Evolutionary conservation across 1,140 invertebrate species (phyloP).

Genomic region (Branchinecta lynchi): DNA sequence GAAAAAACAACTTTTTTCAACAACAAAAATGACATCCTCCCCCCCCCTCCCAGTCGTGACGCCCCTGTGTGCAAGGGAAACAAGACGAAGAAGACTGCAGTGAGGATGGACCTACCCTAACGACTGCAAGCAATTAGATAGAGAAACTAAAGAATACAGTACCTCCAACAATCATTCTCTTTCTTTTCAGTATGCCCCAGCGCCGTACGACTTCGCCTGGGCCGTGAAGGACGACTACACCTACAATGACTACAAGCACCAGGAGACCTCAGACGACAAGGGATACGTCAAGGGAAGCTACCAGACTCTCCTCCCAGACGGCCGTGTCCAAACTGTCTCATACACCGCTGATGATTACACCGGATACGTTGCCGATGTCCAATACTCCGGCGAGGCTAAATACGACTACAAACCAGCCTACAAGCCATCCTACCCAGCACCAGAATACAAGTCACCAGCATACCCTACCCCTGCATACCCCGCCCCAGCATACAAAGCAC

Average conservation of each 20-base stretch:
- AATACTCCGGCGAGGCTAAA: slow-evolving; percentile 22
- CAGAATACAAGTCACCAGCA: slow-evolving; percentile 17
- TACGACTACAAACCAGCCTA: slow-evolving; percentile 21
- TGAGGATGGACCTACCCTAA: no score
- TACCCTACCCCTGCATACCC: slow-evolving; percentile 15
- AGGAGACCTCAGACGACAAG: slow-evolving; percentile 45
- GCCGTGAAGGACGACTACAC: slow-evolving; percentile 46
- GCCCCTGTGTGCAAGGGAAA: no score
- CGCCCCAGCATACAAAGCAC: slow-evolving; percentile 16
- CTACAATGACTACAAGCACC: slow-evolving; percentile 55
- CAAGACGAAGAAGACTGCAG: no score
- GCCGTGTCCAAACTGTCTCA: slow-evolving; percentile 31
- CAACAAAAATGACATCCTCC: no score
- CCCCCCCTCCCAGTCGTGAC: no score
- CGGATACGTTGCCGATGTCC: slow-evolving; percentile 24
- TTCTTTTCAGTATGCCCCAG: slow-evolving; percentile 13
- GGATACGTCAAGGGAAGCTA: slow-evolving; percentile 45
- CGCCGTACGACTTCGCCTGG: slow-evolving; percentile 54
- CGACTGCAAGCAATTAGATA: no score
- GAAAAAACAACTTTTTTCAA: no score
- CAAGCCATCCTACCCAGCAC: slow-evolving; percentile 19
- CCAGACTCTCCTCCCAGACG: slow-evolving; percentile 57
- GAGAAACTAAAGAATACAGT: no score
- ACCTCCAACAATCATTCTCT: not conserved
- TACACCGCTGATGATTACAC: slow-evolving; percentile 23